Evolutionary conservation across 2,113 vertebrate species (phyloP), one percentile per base, ranked within the genome.

Genomic region (Eudorcas thomsonii): DNA sequence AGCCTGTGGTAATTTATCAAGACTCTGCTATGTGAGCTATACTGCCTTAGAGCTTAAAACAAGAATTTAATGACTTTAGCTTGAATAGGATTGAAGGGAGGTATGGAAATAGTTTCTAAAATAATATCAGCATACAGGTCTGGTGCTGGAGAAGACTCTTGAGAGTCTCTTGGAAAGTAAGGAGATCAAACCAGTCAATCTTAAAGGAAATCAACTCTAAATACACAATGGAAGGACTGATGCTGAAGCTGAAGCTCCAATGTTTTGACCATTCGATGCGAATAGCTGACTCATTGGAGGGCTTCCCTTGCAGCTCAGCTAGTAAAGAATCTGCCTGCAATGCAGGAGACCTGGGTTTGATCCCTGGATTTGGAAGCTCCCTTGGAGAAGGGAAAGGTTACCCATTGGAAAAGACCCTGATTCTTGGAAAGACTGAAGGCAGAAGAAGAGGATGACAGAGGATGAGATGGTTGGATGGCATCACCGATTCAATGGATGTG

Each of bases 251-350:
- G 67, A 39, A 71, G n/a, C n/a, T 23, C n/a, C n/a, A 39, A 3
- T 71, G n/a, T 6, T 71, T 71, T 71, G 67, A 71, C 5, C 5
- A 71, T 5, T 71, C 0, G 1, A 23, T 23, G 67, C 0, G 0
- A 71, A 71, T n/a, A 23, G n/a, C 5, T 71, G 67, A 23, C 10
- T 71, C 67, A 39, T 0, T 12, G n/a, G n/a, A 71, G n/a, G n/a
- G n/a, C 67, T 39, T 71, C 4, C n/a, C n/a, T 71, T 71, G 67
- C 17, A 36, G n/a, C n/a, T 39, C n/a, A 71, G n/a, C 67, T 71
- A 21, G 67, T 71, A 23, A 39, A 71, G n/a, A 71, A 71, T 39
- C 67, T 71, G n/a, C n/a, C n/a, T 39, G n/a, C 19, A 23, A 39
- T 71, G 19, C 67, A 71, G n/a, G n/a, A 39, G 67, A 39, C 67